Evolutionary conservation across 2,797 vertebrate species (phyloP).

Genomic region (Gastrophryne carolinensis): DNA sequence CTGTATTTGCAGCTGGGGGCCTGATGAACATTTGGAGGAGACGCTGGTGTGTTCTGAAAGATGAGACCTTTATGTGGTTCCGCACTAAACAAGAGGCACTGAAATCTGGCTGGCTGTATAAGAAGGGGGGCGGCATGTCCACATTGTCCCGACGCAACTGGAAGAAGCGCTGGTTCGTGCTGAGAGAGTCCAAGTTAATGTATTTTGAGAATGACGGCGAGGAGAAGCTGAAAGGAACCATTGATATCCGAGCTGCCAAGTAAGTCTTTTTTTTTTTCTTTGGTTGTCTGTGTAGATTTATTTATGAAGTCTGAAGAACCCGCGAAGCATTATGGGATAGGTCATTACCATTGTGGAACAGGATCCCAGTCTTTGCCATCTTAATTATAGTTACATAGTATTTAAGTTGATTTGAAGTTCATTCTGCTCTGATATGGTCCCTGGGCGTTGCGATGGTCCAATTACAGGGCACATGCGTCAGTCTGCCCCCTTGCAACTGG

Average conservation of each 20-base stretch:
- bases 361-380: too few species aligned
- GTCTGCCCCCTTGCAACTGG: too few species aligned
- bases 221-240: slow-evolving; percentile 87
- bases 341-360: too few species aligned
- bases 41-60: slow-evolving; percentile 91
- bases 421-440: too few species aligned
- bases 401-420: too few species aligned
- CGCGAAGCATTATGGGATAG: neutral
- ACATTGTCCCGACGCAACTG: slow-evolving; percentile 88
- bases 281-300: neutral
- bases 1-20: slow-evolving; percentile 68
- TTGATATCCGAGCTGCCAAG: slow-evolving; percentile 81
- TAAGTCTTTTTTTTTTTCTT: slow-evolving; percentile 59
- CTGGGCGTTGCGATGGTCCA: too few species aligned
- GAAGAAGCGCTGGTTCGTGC: slow-evolving; percentile 93
- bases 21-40: slow-evolving; percentile 90
- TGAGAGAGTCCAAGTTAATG: slow-evolving; percentile 85
- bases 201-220: slow-evolving; percentile 91
- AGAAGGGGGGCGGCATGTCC: slow-evolving; percentile 89
- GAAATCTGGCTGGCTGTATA: slow-evolving; percentile 90
- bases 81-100: slow-evolving; percentile 89
- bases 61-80: slow-evolving; percentile 94
- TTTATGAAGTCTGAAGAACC: neutral
- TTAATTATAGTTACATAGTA: too few species aligned
- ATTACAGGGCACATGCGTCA: too few species aligned